Base-by-base conservation (phyloP, 2,113 vertebrate genomes). In the Zosterops pallidus region DNA sequence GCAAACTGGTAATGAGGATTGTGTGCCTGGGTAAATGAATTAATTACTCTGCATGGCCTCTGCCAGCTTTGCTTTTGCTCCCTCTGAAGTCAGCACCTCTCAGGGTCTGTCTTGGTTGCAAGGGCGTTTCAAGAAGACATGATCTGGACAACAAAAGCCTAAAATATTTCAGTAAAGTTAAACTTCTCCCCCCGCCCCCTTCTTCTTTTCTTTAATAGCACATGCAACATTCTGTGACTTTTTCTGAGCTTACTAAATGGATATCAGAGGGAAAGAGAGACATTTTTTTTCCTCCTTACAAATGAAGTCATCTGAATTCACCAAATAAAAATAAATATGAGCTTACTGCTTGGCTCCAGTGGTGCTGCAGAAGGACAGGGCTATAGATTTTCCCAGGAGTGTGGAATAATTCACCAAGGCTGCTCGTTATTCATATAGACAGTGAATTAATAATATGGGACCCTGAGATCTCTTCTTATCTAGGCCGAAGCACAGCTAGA, bases 391-490 rank as follows among this genome's bases (percentile, higher is more conserved):
- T 98, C 98, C 98, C 97, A 97, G 93, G 97, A 97, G 97, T 97
- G 95, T 82, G 94, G 98, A 98, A 98, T 98, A 98, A 98, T 98
- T 98, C 96, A 96, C 96, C 93, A 91, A 93, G 53, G 87, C 89
- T 96, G 95, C 98, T 98, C 95, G 44, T 99, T 98, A 98, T 98
- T 99, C 98, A 98, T 98, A 97, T 90, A 97, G 98, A 98, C 97
- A 98, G 97, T 92, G 94, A 98, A 98, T 99, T 99, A 99, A 98
- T 98, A 99, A 98, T 86, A 59, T 8, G 91, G 95, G 97, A 97
- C 97, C 97, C 95, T 98, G 97, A 98, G 98, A 98, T 97, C 97
- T 97, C 96, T 95, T 95, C 98, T 98, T 98, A 98, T 98, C 97
- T 98, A 98, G 98, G 97, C 97, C 94, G 95, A 91, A 97, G 88